phyloP scores from a whole-genome alignment of 2,888 invertebrate species.

The Thyatira batis region DNA sequence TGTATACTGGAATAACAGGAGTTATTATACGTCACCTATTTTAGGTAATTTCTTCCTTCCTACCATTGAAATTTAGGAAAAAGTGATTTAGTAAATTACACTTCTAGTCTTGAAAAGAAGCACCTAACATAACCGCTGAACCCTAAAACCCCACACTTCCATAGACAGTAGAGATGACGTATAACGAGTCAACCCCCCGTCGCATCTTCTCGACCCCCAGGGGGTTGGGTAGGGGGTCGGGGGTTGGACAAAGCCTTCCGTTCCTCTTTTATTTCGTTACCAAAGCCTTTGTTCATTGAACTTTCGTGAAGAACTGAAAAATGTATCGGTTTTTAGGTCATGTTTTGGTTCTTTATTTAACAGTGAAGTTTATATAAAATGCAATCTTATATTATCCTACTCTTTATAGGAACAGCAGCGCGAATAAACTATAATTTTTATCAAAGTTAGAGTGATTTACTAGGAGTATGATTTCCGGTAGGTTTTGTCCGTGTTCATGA shows the following conservation, averaged over 20 bases:
- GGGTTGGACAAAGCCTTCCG: conserved; percentile 12
- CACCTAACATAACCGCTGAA: background rate
- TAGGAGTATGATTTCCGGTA: no score
- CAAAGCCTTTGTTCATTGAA: conserved; percentile 54
- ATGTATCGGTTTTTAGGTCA: conserved; percentile 32
- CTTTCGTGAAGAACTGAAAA: conserved; percentile 4
- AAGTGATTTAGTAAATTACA: no score
- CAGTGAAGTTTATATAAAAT: background rate
- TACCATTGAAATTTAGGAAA: no score
- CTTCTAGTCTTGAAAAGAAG: no score
- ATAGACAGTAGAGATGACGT: conserved; percentile 34
- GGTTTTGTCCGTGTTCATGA: no score
- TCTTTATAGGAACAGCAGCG: no score
- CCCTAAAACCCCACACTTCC: conserved; percentile 22
- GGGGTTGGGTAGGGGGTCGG: conserved; percentile 12
- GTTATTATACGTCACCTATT: no score
- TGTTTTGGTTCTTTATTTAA: conserved; percentile 7
- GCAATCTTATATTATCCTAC: no score
- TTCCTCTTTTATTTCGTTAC: conserved; percentile 46
- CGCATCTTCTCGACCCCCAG: conserved; percentile 30
- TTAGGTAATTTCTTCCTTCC: no score
- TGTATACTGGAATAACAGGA: no score
- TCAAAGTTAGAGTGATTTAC: no score
- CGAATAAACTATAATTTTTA: no score
- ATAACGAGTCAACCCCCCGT: conserved; percentile 20